Conservation (phyloP, 2,113 vertebrate genomes). For the Dipodomys spectabilis region DNA sequence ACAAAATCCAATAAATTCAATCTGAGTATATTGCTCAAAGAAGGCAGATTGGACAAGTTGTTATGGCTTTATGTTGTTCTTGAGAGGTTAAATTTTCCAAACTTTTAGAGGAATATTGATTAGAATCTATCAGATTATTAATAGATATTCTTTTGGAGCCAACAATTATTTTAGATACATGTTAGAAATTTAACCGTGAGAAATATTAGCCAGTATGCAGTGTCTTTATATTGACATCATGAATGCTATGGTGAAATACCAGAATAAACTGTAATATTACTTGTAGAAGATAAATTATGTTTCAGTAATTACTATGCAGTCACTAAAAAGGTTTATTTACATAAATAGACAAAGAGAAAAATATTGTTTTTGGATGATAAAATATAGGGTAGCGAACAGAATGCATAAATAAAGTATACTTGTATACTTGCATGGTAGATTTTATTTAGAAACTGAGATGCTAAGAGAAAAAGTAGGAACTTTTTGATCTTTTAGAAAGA, state of each 20-base stretch:
- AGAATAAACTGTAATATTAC: constrained; percentile 9
- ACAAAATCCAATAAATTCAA: neutral
- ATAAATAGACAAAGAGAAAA: neutral
- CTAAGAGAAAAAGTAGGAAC: neutral
- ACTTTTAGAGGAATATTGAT: neutral
- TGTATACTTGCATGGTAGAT: neutral
- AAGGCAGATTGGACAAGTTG: neutral
- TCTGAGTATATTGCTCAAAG: neutral
- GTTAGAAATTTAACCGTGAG: neutral
- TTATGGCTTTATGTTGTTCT: neutral
- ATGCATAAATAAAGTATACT: neutral
- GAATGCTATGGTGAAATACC: constrained; percentile 4
- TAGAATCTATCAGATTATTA: too few species aligned
- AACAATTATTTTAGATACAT: too few species aligned
- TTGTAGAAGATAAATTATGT: neutral
- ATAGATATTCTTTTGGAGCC: too few species aligned
- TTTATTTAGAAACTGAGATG: constrained; percentile 34
- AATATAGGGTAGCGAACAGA: neutral
- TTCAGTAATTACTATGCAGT: neutral
- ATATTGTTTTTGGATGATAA: constrained; percentile 5
- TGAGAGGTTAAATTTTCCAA: neutral
- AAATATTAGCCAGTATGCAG: neutral
- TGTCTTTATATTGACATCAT: constrained; percentile 15
- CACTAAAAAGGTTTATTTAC: constrained; percentile 10
- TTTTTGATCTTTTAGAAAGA: neutral